These are phyloP conservation scores for Troides helena DNA, from an alignment of 2,888 invertebrate species.

Conservation along the genomic window DNA sequence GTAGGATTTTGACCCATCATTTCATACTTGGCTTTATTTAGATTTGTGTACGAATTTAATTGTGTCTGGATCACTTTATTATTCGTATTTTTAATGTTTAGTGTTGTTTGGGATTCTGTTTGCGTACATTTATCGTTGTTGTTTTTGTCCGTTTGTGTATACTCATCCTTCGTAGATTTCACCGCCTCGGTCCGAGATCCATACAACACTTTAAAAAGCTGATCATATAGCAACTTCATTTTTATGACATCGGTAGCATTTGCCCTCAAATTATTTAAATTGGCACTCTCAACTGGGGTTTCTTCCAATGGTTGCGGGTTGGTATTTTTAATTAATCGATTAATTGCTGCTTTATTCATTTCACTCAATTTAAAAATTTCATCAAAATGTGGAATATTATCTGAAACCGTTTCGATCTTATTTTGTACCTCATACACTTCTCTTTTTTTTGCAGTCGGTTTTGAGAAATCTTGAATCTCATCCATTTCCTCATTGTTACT, in stretches of 20 bases:
- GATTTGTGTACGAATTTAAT: not conserved
- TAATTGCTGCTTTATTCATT: not conserved
- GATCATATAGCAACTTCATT: not conserved
- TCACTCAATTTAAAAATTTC: not conserved
- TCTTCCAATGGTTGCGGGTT: not conserved
- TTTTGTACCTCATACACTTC: not conserved
- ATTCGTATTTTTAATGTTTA: not conserved
- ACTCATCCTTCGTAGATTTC: not conserved
- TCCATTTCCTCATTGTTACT: no score
- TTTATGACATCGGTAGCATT: not conserved
- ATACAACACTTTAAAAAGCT: not conserved
- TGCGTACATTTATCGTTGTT: not conserved
- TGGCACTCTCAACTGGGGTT: not conserved
- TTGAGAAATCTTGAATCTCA: not conserved
- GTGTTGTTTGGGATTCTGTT: not conserved
- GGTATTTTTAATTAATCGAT: not conserved
- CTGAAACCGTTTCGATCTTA: not conserved
- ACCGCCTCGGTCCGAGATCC: not conserved
- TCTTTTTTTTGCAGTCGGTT: not conserved
- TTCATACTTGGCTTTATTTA: not conserved
- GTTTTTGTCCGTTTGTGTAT: not conserved
- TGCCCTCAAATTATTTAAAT: not conserved
- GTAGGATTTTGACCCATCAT: not conserved
- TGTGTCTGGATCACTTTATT: not conserved
- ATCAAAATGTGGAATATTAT: not conserved